A percentile compares a stretch with the other conserved stretches of the same genome.
Evolutionary conservation across 64 coral and sea anemone species (phyloP).

Genomic region (Pachyseris speciosa): DNA sequence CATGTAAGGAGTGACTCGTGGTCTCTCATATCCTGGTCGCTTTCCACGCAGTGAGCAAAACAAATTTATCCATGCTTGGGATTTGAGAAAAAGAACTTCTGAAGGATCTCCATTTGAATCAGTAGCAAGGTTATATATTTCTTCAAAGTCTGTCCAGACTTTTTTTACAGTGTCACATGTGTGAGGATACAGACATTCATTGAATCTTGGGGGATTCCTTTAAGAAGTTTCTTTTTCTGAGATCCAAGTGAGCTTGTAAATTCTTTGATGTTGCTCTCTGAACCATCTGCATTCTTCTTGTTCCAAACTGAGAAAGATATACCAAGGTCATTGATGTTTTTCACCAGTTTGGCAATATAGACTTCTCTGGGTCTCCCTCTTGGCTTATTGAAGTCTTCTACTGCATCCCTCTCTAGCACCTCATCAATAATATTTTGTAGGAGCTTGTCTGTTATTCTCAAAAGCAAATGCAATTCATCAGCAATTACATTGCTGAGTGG

Average conservation of each 20-base stretch:
- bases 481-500: constrained; percentile 23
- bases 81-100: constrained; percentile 7
- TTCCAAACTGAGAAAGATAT: no score
- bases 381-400: constrained; percentile 50
- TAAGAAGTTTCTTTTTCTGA: constrained; percentile 37
- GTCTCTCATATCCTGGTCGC: constrained; percentile 21
- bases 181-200: constrained; percentile 33
- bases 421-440: constrained; percentile 63
- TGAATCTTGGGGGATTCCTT: constrained; percentile 14
- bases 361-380: constrained; percentile 22
- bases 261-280: constrained; percentile 24
- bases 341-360: constrained; percentile 3
- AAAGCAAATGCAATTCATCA: constrained; percentile 50
- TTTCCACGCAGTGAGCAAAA: constrained; percentile 55
- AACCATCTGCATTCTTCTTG: no score
- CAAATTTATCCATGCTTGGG: constrained; percentile 43
- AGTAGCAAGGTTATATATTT: not conserved
- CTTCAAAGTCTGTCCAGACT: constrained; percentile 34
- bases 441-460: constrained; percentile 45
- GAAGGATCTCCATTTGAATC: constrained; percentile 19
- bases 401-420: constrained; percentile 57
- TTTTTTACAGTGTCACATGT: constrained; percentile 37
- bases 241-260: constrained; percentile 58
- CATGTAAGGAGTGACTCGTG: constrained; percentile 70
- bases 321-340: not conserved